phyloP scores from a whole-genome alignment of 2,797 vertebrate genomes.

The Atherinosoma microstoma region DNA sequence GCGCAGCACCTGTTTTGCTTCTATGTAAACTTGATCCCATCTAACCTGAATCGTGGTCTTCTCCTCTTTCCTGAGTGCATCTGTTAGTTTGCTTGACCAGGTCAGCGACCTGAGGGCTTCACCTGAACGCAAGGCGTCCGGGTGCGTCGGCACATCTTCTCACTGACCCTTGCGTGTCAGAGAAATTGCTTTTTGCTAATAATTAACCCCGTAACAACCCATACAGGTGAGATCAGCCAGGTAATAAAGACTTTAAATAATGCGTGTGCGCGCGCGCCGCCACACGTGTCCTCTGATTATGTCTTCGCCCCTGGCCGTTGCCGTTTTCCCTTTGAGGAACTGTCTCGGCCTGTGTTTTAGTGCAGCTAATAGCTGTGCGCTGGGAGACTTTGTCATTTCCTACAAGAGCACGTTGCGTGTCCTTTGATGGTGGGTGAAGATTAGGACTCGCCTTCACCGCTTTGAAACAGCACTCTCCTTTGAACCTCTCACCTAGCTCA shows the following conservation, averaged over 20 bases:
- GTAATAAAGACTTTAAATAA: constrained; percentile 71
- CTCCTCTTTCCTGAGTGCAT: constrained; percentile 1
- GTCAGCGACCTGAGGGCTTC: constrained; percentile 39
- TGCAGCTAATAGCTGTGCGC: constrained; percentile 70
- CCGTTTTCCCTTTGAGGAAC: constrained; percentile 72
- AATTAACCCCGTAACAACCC: constrained; percentile 56
- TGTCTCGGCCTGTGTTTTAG: constrained; percentile 76
- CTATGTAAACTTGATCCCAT: not conserved
- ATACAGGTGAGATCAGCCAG: constrained; percentile 60
- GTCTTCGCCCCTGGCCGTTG: constrained; percentile 58
- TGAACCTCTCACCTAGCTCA: constrained; percentile 60
- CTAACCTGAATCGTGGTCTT: not conserved
- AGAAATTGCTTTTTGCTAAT: constrained; percentile 46
- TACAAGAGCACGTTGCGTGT: constrained; percentile 54
- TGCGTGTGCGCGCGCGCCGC: constrained; percentile 22
- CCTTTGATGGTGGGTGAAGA: constrained; percentile 74
- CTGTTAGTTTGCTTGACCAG: constrained; percentile 28
- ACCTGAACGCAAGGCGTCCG: constrained; percentile 24
- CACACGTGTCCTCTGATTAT: constrained; percentile 70
- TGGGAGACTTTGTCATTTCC: constrained; percentile 78
- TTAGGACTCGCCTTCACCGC: constrained; percentile 68
- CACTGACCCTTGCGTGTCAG: constrained; percentile 44
- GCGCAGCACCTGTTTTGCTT: no score
- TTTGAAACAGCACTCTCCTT: constrained; percentile 75
- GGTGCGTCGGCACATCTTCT: constrained; percentile 54